Conservation (phyloP, 2,888 invertebrate genomes). For the Salpingus planirostris region DNA sequence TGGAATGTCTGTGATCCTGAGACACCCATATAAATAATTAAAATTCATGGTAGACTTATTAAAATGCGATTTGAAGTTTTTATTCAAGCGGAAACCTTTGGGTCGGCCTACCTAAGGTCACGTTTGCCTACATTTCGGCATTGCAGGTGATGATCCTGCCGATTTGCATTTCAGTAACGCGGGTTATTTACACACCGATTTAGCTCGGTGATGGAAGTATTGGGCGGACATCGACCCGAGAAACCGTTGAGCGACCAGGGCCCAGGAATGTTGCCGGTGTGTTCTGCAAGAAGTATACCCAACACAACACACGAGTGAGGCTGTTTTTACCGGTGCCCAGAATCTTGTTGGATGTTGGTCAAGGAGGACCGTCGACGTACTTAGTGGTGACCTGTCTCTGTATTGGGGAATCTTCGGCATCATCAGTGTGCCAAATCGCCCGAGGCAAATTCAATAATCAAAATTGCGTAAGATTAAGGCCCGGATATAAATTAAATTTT, state of each 20-base stretch:
- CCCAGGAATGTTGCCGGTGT: constrained; percentile 17
- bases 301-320: background rate
- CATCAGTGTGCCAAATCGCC: no score
- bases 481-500: no score
- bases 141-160: constrained; percentile 22
- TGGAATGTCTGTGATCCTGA: constrained; percentile 2
- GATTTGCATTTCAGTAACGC: constrained; percentile 32
- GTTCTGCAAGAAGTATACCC: constrained; percentile 18
- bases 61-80: no score
- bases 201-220: constrained; percentile 19
- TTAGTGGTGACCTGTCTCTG: no score
- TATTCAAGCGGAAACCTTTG: no score
- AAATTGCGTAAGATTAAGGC: no score
- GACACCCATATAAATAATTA: no score
- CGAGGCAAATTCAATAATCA: no score
- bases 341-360: constrained; percentile 16
- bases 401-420: no score
- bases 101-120: no score
- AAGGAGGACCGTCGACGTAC: constrained; percentile 15
- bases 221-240: constrained; percentile 22
- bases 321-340: constrained; percentile 11
- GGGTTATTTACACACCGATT: constrained; percentile 28
- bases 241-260: constrained; percentile 22
- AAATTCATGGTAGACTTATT: no score
- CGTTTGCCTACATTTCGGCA: constrained; percentile 24